Evolutionary conservation across 2,113 vertebrate species (phyloP).

Genomic region (Mastomys coucha): DNA sequence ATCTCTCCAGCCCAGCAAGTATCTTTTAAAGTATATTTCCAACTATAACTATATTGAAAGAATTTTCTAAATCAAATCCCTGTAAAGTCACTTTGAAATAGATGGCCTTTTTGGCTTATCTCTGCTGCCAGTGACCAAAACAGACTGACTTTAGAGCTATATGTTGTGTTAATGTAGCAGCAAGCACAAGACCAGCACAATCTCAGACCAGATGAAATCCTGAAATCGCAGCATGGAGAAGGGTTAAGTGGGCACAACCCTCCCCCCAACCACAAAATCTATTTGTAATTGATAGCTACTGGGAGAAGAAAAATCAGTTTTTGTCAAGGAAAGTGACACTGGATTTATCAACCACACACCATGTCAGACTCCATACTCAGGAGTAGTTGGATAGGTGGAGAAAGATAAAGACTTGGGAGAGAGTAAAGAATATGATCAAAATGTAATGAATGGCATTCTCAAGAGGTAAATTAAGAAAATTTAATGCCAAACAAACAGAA

Average conservation of each 20-base stretch:
- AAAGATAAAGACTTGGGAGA: not conserved
- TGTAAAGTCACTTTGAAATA: conserved; percentile 72
- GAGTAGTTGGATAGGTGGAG: not conserved
- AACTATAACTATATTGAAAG: conserved; percentile 53
- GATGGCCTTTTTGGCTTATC: conserved; percentile 47
- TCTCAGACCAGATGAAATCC: not conserved
- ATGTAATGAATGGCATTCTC: not conserved
- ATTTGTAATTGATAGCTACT: not conserved
- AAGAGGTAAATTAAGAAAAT: not conserved
- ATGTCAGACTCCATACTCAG: not conserved
- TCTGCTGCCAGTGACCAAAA: not conserved
- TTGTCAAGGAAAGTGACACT: not conserved
- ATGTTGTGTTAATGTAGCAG: not conserved
- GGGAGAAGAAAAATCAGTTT: not conserved
- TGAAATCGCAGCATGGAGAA: not conserved
- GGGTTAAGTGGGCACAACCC: not conserved
- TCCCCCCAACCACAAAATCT: not conserved
- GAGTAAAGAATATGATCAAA: not conserved
- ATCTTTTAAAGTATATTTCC: conserved; percentile 62
- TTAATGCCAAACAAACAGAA: not conserved
- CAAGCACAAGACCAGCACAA: not conserved
- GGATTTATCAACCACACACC: not conserved
- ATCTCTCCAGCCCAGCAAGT: conserved; percentile 7
- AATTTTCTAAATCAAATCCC: conserved; percentile 66
- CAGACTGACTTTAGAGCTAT: conserved; percentile 32